Conservation (phyloP, 2,888 invertebrate species). For the Acanthopleura granulata region DNA sequence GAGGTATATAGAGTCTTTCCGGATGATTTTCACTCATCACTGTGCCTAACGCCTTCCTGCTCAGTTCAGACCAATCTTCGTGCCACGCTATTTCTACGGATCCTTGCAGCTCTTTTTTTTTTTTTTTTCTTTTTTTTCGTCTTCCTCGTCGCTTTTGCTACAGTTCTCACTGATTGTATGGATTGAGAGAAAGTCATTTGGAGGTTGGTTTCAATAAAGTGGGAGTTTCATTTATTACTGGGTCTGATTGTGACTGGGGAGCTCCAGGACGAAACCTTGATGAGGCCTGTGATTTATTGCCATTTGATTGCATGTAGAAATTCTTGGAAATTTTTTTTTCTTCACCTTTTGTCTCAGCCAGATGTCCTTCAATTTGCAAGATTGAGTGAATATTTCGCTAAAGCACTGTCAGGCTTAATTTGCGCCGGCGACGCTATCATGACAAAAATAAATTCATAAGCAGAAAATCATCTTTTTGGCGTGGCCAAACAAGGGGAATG, state of each 20-base stretch:
- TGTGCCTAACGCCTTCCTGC: background rate
- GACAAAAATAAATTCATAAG: slow-evolving; percentile 3
- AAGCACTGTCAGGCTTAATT: background rate
- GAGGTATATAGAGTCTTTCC: background rate
- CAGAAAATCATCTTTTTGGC: background rate
- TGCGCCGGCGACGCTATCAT: background rate
- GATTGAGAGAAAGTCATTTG: background rate
- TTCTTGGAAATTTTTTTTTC: background rate
- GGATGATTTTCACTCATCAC: slow-evolving; percentile 8
- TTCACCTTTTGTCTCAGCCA: background rate
- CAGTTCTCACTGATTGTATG: slow-evolving; percentile 1
- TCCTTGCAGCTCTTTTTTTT: background rate
- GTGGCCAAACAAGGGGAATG: background rate
- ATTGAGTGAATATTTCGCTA: background rate
- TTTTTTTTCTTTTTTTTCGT: background rate
- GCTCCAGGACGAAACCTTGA: background rate
- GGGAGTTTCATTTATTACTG: slow-evolving; percentile 16
- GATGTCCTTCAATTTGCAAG: background rate
- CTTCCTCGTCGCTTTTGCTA: background rate
- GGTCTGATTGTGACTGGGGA: background rate
- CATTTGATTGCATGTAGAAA: slow-evolving; percentile 14
- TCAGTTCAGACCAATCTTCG: background rate
- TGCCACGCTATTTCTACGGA: background rate
- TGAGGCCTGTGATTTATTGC: slow-evolving; percentile 14
- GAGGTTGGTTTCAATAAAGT: slow-evolving; percentile 15